Evolutionary conservation across 2,797 vertebrate genomes (phyloP).

Genomic region (Siniperca scherzeri): DNA sequence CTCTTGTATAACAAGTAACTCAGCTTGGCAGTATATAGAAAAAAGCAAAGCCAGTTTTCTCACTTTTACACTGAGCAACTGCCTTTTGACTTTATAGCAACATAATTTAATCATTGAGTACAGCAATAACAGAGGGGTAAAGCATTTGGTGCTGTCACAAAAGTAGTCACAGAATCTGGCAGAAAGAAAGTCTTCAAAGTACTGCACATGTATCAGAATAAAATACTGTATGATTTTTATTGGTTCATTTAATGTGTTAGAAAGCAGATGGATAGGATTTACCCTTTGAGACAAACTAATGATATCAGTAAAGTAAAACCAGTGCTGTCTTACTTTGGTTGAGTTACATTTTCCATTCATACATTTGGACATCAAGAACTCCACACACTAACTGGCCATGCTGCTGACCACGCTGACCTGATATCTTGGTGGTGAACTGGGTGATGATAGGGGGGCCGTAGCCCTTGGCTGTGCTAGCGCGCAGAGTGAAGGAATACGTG

Average conservation of each 20-base stretch:
- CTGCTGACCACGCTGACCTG: conserved; percentile 87
- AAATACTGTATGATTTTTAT: not conserved
- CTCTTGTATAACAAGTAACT: conserved; percentile 14
- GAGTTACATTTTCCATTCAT: conserved; percentile 13
- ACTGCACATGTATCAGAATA: conserved; percentile 6
- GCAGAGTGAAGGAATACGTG: conserved; percentile 96
- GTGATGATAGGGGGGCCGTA: conserved; percentile 95
- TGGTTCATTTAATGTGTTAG: too few relatives aligned
- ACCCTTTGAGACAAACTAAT: conserved; percentile 3
- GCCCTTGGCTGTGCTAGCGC: conserved; percentile 96
- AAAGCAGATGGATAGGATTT: not conserved
- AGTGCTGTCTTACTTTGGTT: not conserved
- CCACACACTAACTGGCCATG: conserved; percentile 1
- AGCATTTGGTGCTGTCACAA: conserved; percentile 43
- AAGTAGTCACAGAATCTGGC: conserved; percentile 20
- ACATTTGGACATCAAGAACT: conserved; percentile 24
- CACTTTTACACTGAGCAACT: conserved; percentile 37
- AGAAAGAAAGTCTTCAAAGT: conserved; percentile 17
- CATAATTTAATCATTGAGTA: conserved; percentile 41
- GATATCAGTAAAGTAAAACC: not conserved
- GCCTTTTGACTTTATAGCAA: conserved; percentile 26
- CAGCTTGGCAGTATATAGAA: not conserved
- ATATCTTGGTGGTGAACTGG: conserved; percentile 98
- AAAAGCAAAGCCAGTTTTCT: conserved; percentile 15
- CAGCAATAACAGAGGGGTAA: conserved; percentile 35